Base-by-base conservation (phyloP, 2,797 vertebrate species). In the Botia kubotai region DNA sequence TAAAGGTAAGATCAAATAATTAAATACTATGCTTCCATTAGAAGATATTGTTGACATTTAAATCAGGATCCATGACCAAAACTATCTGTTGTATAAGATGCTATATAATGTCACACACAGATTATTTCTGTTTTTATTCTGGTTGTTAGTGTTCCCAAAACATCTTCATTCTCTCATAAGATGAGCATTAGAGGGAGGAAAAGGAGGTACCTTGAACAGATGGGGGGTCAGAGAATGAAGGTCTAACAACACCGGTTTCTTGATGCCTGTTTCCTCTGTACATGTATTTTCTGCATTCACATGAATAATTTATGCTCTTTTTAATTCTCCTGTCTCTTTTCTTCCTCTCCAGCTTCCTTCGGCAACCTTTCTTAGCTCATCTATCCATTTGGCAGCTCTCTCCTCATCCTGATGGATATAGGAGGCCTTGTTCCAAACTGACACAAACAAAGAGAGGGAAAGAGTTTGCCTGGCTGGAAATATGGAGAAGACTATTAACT, bases 301-400 rank as follows among this genome's bases (percentile, higher is more conserved):
- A 72, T 80, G 52, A 79, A 85, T 82, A 55, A 85, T 81, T 19
- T 26, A 72, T 75, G 39, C 76, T 82, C 62, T 60, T 69, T 79
- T 73, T 69, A 58, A 79, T 67, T 67, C 57, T 72, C 71, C n/a
- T 46, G 48, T 72, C 73, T 74, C 39, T 78, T 70, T 65, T 68
- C 76, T 88, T 82, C 88, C 68, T 88, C 91, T 88, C 76, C 90
- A 99, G 96, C 97, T 87, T 98, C 97, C 86, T 98, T 97, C 84
- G 96, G 97, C 93, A 97, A 95, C 89, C 93, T 95, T 93, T 96
- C 95, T 90, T 97, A 99, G 95, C 93, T 91, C 89, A 84, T 89
- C 92, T 91, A 77, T 92, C 92, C 90, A 83, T 89, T 90, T 92
- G 93, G 92, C 93, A 91, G 91, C 86, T 87, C 81, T 80, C 87